Conservation (phyloP, 1,140 invertebrate genomes). For the Drosophila persimilis region DNA sequence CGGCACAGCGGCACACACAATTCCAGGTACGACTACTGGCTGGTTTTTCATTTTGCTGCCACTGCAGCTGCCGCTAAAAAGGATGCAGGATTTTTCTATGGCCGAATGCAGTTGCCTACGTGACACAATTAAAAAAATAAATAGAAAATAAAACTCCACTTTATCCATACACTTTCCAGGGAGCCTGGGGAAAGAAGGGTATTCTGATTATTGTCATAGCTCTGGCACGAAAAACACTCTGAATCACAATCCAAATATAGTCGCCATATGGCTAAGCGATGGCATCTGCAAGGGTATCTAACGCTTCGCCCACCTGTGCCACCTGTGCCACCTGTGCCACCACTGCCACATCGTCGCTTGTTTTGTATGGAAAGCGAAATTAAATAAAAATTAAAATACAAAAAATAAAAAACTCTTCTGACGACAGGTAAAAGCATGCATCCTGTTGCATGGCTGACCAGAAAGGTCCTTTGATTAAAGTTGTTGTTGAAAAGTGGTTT, state of each 20-base stretch:
- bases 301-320: too few relatives aligned
- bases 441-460: constrained; percentile 50
- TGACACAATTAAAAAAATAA: constrained; percentile 80
- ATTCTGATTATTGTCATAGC: too few relatives aligned
- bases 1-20: constrained; percentile 13
- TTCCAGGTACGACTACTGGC: constrained; percentile 34
- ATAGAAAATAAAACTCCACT: constrained; percentile 53
- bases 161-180: too few relatives aligned
- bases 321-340: too few relatives aligned
- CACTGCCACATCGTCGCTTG: not conserved
- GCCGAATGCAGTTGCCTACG: constrained; percentile 66
- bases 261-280: too few relatives aligned
- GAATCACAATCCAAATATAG: too few relatives aligned
- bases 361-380: constrained; percentile 75
- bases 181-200: too few relatives aligned
- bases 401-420: constrained; percentile 26
- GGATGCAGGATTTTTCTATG: constrained; percentile 65
- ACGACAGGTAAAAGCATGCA: constrained; percentile 23
- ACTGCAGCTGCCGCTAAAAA: constrained; percentile 51
- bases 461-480: constrained; percentile 37
- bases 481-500: not conserved
- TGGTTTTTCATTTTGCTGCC: constrained; percentile 24
- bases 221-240: too few relatives aligned
- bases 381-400: constrained; percentile 54
- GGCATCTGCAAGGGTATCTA: too few relatives aligned